Conservation (phyloP, 2,113 vertebrate species). For the Tenebrosternarchus preto region DNA sequence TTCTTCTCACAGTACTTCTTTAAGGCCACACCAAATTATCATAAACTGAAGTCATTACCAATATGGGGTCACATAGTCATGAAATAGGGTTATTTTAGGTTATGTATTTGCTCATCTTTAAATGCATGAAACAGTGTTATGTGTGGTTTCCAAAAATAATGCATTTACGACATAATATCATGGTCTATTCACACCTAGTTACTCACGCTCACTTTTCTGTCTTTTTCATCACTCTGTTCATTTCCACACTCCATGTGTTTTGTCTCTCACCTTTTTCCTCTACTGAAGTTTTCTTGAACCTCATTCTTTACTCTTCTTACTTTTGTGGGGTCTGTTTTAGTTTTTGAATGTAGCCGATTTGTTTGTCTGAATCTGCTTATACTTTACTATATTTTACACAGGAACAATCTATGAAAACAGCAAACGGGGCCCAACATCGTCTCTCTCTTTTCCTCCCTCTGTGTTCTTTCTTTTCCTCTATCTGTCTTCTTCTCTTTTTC, state of each 20-base stretch:
- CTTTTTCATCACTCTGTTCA: slow-evolving; percentile 45
- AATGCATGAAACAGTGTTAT: slow-evolving; percentile 65
- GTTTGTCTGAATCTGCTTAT: not conserved
- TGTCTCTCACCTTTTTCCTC: slow-evolving; percentile 13
- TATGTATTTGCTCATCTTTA: slow-evolving; percentile 47
- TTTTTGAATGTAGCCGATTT: not conserved
- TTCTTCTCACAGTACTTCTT: not conserved
- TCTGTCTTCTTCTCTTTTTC: not conserved
- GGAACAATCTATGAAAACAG: not conserved
- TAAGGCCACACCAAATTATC: slow-evolving; percentile 29
- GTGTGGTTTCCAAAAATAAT: slow-evolving; percentile 73
- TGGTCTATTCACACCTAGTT: slow-evolving; percentile 65
- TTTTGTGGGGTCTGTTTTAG: not conserved
- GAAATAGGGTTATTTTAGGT: slow-evolving; percentile 51
- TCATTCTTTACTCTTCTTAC: not conserved
- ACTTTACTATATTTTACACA: not conserved
- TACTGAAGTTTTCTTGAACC: slow-evolving; percentile 16
- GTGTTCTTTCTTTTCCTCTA: not conserved
- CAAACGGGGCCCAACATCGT: not conserved
- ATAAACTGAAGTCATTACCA: slow-evolving; percentile 43
- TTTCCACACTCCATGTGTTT: slow-evolving; percentile 38
- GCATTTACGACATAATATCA: slow-evolving; percentile 73
- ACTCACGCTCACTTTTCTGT: slow-evolving; percentile 42
- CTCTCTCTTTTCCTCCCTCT: not conserved
- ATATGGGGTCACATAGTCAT: slow-evolving; percentile 50